Percentiles rank a stretch among this genome's conserved stretches.
These are phyloP conservation scores for Mystacides longicornis DNA, from an alignment of 2,888 invertebrate species.

Conservation along the genomic window DNA sequence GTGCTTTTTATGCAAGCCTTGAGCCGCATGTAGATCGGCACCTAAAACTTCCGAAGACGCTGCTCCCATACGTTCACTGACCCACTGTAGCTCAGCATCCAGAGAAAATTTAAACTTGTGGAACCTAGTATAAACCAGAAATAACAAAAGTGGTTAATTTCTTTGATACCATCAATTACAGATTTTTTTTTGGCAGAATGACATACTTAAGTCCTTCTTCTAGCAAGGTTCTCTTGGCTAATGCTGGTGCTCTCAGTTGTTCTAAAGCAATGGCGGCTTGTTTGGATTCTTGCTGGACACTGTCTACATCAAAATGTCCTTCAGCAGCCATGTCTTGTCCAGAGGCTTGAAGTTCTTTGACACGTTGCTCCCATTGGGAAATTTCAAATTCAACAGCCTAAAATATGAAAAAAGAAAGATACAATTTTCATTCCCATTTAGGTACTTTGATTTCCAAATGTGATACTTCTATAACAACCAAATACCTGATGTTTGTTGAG, in stretches of 20 bases:
- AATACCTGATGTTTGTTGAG: constrained; percentile 78
- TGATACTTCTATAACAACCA: background rate
- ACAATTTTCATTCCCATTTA: background rate
- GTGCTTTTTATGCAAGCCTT: constrained; percentile 88
- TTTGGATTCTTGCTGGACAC: constrained; percentile 72
- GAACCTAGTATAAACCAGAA: constrained; percentile 39
- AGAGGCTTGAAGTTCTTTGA: constrained; percentile 66
- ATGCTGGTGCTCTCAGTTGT: constrained; percentile 65
- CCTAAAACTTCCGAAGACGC: constrained; percentile 71
- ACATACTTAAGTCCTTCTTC: constrained; percentile 66
- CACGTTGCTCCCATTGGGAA: constrained; percentile 71
- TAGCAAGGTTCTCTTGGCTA: constrained; percentile 63
- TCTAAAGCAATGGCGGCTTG: constrained; percentile 64
- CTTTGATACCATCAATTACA: too few relatives aligned
- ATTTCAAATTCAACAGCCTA: constrained; percentile 81
- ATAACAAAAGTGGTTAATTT: too few relatives aligned
- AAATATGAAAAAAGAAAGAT: constrained; percentile 8
- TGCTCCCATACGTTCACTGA: constrained; percentile 78
- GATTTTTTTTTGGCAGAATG: too few relatives aligned
- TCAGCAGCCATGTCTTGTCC: constrained; percentile 88
- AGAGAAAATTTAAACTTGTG: constrained; percentile 93
- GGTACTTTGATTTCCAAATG: background rate
- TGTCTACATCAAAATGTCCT: constrained; percentile 89
- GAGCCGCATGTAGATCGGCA: constrained; percentile 84
- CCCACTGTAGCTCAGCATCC: constrained; percentile 91